phyloP scores from a whole-genome alignment of 2,113 vertebrate species.

The sheep (Ovis aries) region DNA sequence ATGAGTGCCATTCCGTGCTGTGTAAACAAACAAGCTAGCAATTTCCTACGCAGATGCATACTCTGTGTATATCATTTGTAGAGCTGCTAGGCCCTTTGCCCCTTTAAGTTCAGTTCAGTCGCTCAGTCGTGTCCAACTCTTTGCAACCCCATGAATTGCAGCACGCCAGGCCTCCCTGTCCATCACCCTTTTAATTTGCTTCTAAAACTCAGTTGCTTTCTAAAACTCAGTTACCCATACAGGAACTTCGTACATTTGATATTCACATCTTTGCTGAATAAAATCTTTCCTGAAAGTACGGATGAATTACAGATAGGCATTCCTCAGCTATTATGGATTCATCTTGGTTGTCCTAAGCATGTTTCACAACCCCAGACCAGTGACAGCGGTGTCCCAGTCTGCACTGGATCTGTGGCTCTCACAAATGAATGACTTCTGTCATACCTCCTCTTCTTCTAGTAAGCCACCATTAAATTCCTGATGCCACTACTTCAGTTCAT shows the following conservation, averaged over 20 bases:
- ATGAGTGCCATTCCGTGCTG: background rate
- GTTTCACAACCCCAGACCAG: conserved; percentile 15
- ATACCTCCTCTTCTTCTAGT: conserved; percentile 10
- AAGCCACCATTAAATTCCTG: conserved; percentile 67
- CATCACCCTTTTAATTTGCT: background rate
- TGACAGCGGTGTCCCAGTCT: background rate
- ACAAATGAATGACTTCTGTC: conserved; percentile 66
- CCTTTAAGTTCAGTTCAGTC: background rate
- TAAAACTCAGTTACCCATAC: background rate
- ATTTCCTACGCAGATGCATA: background rate
- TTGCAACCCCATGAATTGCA: too few relatives aligned
- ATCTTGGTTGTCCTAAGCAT: background rate
- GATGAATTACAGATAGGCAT: background rate
- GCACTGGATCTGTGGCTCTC: conserved; percentile 12
- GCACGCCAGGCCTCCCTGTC: too few relatives aligned
- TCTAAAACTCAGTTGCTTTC: background rate
- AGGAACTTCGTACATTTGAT: background rate
- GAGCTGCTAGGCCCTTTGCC: background rate
- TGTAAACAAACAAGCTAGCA: background rate
- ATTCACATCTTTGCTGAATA: background rate
- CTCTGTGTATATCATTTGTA: background rate
- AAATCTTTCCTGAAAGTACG: background rate
- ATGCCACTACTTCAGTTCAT: conserved; percentile 64
- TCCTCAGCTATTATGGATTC: background rate
- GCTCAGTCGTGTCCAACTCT: too few relatives aligned